Evolutionary conservation across 1,140 invertebrate species (phyloP).

Genomic region (Caenorhabditis inopinata): DNA sequence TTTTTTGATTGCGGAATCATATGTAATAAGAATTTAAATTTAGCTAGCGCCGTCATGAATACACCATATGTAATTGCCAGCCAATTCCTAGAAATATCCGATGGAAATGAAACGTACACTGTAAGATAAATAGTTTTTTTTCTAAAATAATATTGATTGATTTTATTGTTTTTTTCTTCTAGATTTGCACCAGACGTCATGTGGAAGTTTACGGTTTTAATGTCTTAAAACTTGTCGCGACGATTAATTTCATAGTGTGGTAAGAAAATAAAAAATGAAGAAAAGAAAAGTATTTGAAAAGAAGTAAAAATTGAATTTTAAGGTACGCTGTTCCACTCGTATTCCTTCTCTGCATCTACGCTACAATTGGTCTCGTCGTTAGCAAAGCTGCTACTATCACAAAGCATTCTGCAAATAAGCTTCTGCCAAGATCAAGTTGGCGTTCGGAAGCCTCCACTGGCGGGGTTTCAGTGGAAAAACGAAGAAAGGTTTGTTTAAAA

Average conservation of each 20-base stretch:
- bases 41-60: conserved; percentile 51
- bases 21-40: background rate
- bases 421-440: conserved; percentile 21
- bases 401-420: conserved; percentile 34
- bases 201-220: conserved; percentile 51
- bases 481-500: conserved; percentile 31
- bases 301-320: too few species aligned
- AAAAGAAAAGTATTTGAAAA: too few species aligned
- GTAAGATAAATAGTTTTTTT: conserved; percentile 20
- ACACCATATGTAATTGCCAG: conserved; percentile 59
- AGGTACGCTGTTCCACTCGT: conserved; percentile 55
- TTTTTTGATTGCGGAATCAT: conserved; percentile 7
- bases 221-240: conserved; percentile 56
- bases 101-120: conserved; percentile 49
- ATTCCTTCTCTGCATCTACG: conserved; percentile 56
- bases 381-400: conserved; percentile 34
- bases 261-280: too few species aligned
- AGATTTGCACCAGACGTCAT: conserved; percentile 58
- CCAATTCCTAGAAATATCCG: conserved; percentile 55
- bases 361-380: conserved; percentile 56
- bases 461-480: conserved; percentile 40
- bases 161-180: background rate
- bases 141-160: background rate
- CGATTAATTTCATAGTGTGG: conserved; percentile 55
- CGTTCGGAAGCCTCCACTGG: conserved; percentile 34